These are phyloP conservation scores for Myoxocephalus aenaeus DNA, from an alignment of 2,797 vertebrate species.

Conservation along the genomic window DNA sequence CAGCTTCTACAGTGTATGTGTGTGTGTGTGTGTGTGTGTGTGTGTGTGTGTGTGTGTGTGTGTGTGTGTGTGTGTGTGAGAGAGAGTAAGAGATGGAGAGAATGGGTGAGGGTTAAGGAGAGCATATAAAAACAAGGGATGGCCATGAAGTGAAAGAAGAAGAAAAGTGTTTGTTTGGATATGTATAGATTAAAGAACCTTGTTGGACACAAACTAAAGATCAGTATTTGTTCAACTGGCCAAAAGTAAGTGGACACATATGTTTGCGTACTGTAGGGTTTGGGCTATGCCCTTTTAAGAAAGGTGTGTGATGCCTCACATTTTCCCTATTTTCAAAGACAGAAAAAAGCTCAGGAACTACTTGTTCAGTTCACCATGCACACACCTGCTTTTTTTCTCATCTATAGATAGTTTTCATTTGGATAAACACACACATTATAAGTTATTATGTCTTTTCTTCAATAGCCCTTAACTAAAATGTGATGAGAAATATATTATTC, in stretches of 20 bases:
- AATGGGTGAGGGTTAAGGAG: not conserved
- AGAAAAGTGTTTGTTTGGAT: conserved; percentile 9
- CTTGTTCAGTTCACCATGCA: too few relatives aligned
- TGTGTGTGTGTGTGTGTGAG: conserved; percentile 21
- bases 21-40: conserved; percentile 25
- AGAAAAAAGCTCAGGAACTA: not conserved
- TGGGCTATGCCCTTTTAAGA: not conserved
- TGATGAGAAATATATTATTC: not conserved
- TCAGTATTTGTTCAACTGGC: not conserved
- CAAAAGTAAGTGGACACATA: not conserved
- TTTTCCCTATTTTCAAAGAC: not conserved
- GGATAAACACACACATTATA: too few relatives aligned
- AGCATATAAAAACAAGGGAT: not conserved
- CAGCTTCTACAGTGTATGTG: conserved; percentile 27
- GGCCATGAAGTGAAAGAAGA: conserved; percentile 1
- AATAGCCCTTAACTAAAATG: not conserved
- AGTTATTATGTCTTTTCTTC: not conserved
- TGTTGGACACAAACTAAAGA: not conserved
- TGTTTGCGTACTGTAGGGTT: not conserved
- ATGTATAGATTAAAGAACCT: not conserved
- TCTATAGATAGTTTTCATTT: too few relatives aligned
- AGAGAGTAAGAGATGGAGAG: not conserved
- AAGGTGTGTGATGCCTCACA: not conserved
- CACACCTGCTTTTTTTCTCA: too few relatives aligned
- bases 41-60: conserved; percentile 8